Evolutionary conservation across 2,113 vertebrate genomes (phyloP), one percentile per base, ranked within the genome.

Genomic region (Lophius piscatorius): DNA sequence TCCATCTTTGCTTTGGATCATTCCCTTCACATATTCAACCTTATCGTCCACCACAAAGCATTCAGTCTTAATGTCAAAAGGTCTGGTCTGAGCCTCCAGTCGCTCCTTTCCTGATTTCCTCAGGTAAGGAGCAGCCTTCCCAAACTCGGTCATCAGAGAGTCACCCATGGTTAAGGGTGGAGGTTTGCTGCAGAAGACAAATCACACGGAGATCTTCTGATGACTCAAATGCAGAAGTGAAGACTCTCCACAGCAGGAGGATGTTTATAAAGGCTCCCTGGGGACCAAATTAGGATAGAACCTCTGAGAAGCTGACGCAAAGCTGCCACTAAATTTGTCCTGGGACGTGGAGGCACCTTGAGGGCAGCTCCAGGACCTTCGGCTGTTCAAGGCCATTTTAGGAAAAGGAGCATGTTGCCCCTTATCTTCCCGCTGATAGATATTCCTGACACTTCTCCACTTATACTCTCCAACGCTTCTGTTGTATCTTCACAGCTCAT

Each of bases 91-190:
- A 45, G 92, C 91, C 45, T 94, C 92, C 45, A 94, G 82, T 4
- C 93, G 90, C 77, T 94, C 93, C 80, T 81, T 92, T 1, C 94
- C 93, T 0, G 92, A 92, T 81, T 94, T 94, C 34, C 93, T 88
- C 47, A 94, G 89, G 74, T 64, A 94, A 1, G 84, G 69, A 59
- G 92, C 92, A 0, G 93, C 92, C 3, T 82, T 85, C 47, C 93
- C 93, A 5, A 93, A 94, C 46, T 93, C 92, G 0, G 89, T 89
- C 93, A 94, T 92, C 49, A 87, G 23, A 24, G 80, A 17, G 14
- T 94, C 93, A 0, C 79, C 84, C 93, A 94, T 94, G 61, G 52
- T 76, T 18, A 36, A 50, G 16, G 46, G 17, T 39, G 48, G 21
- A 64, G 49, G 26, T 28, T 11, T 2, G n/a, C 17, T 0, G 41